Conservation (phyloP, 2,888 invertebrate species). For the Syrphus vitripennis region DNA sequence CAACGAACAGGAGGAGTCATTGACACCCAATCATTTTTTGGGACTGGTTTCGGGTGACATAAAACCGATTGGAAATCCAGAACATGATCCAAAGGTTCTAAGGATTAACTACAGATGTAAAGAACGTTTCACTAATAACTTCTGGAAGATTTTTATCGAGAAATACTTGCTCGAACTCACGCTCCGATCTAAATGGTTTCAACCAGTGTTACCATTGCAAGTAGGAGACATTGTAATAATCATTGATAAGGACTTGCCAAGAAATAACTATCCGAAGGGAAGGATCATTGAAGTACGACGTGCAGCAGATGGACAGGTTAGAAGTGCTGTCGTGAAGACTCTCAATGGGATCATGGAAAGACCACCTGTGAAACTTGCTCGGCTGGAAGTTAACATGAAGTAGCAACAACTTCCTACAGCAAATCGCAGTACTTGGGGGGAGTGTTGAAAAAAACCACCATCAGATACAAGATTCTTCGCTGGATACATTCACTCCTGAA, state of each 20-base stretch:
- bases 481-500: too few species aligned
- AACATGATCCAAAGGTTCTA: not conserved
- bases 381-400: not conserved
- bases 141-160: slow-evolving; percentile 70
- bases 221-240: slow-evolving; percentile 61
- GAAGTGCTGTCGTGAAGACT: not conserved
- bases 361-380: not conserved
- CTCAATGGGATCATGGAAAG: not conserved
- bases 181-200: slow-evolving; percentile 60
- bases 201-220: slow-evolving; percentile 11
- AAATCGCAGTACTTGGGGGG: too few species aligned
- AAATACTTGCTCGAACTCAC: slow-evolving; percentile 71
- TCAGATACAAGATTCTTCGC: too few species aligned
- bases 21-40: slow-evolving; percentile 73
- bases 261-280: slow-evolving; percentile 16
- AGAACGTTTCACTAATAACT: slow-evolving; percentile 29
- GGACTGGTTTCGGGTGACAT: slow-evolving; percentile 19
- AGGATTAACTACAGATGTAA: not conserved
- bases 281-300: not conserved
- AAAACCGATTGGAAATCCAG: not conserved
- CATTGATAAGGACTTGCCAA: slow-evolving; percentile 30
- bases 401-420: not conserved
- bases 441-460: too few species aligned
- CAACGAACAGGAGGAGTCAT: slow-evolving; percentile 40
- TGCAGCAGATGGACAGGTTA: not conserved